Conservation (phyloP, 2,797 vertebrate species). For the Anguilla anguilla region DNA sequence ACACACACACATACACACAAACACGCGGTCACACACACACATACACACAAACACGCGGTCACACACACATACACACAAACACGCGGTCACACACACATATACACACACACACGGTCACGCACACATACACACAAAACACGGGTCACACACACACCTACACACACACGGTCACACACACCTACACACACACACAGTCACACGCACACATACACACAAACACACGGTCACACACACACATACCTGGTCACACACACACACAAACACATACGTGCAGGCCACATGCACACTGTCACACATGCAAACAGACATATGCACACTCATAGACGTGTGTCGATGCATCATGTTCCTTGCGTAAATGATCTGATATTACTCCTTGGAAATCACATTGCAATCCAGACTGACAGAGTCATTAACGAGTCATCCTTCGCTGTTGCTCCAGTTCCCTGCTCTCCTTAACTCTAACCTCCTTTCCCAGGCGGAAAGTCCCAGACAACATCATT, state of each 20-base stretch:
- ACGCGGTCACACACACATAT: neutral
- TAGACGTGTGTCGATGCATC: neutral
- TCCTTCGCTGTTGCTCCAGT: conserved; percentile 51
- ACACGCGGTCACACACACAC: neutral
- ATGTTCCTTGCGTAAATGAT: conserved; percentile 37
- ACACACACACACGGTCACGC: conserved; percentile 10
- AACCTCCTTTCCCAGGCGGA: conserved; percentile 16
- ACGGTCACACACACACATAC: conserved; percentile 11
- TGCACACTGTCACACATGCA: conserved; percentile 29
- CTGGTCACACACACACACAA: neutral
- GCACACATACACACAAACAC: conserved; percentile 48
- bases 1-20: conserved; percentile 9
- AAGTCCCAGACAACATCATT: neutral
- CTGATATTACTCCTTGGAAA: conserved; percentile 35
- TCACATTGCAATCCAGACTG: conserved; percentile 48
- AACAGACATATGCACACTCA: neutral
- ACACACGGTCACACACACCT: conserved; percentile 28
- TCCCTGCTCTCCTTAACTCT: conserved; percentile 41
- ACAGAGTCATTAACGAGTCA: conserved; percentile 47
- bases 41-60: conserved; percentile 6
- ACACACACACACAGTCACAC: conserved; percentile 47
- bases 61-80: neutral
- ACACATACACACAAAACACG: no score
- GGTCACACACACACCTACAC: no score
- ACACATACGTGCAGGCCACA: neutral